phyloP scores from a whole-genome alignment of 2,113 vertebrate species.

The Nibea albiflora region DNA sequence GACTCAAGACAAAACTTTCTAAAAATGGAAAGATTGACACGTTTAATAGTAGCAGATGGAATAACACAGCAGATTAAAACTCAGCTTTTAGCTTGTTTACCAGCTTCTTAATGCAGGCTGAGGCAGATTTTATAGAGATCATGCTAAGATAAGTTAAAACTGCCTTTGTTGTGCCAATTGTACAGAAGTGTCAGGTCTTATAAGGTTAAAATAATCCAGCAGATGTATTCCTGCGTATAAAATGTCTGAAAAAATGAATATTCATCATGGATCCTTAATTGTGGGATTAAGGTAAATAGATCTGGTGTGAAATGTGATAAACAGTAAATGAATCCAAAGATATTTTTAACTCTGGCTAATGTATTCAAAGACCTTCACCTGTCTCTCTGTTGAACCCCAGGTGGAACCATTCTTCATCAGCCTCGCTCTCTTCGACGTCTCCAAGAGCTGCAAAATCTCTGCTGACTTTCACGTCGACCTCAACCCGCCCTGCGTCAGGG shows the following conservation, averaged over 20 bases:
- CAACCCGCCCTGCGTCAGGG: slow-evolving; percentile 89
- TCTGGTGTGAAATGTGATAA: neutral
- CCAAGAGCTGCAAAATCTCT: slow-evolving; percentile 95
- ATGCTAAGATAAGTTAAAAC: neutral
- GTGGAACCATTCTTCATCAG: slow-evolving; percentile 97
- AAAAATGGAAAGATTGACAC: neutral
- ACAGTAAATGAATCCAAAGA: neutral
- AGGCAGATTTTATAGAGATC: neutral
- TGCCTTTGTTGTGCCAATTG: neutral
- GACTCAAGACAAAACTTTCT: neutral
- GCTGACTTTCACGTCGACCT: slow-evolving; percentile 96
- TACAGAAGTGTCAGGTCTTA: neutral
- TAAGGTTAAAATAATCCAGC: neutral
- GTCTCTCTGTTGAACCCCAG: slow-evolving; percentile 78
- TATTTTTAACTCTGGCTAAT: neutral
- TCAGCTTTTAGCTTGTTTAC: neutral
- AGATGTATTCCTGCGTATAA: neutral
- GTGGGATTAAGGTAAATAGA: neutral
- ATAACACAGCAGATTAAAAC: neutral
- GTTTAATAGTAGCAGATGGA: neutral
- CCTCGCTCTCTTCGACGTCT: slow-evolving; percentile 93
- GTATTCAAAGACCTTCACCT: neutral
- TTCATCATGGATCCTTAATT: neutral
- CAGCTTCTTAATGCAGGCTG: neutral
- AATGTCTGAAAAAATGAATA: neutral